Evolutionary conservation across 2,888 invertebrate species (phyloP), one percentile per base, ranked within the genome.

Genomic region (Epistrophe grossulariae): DNA sequence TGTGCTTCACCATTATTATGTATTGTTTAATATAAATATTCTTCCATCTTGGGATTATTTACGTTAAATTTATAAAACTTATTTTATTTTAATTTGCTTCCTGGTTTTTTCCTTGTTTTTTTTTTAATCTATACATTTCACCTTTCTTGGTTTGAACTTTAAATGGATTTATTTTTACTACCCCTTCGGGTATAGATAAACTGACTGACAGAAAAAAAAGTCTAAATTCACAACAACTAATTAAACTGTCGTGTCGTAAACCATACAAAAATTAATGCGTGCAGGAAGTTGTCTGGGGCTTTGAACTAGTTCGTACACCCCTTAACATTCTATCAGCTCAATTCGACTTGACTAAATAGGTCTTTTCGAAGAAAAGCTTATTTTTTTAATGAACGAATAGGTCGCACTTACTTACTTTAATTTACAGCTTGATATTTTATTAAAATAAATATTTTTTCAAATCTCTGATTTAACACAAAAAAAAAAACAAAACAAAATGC

Each of bases 201-300:
- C 9, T 48, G 31, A 40, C 6, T 48, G 31, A 19, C 17, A 13
- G 13, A 24, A 19, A 38, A n/a, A 11, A 19, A 17, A 57, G 55
- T 35, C 66, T 35, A 59, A 38, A 28, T 48, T 48, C 28, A 70
- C 68, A 52, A 43, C 24, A 13, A 7, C 45, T 66, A 64, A 68
- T 70, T 74, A 73, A 57, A 19, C 28, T 48, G 55, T 72, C 64
- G 57, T 48, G 50, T 60, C 13, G 50, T 38, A 62, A 64, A 40
- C 38, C 48, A 57, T 66, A 62, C 28, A 55, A 76, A 80, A 79
- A 80, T 84, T 31, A 43, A 38, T 77, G 59, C 80, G 76, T 59
- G 45, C 71, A 84, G 76, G 84, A 84, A 84, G 84, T 77, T 72
- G 80, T 80, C 71, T 80, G 71, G 40, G 24, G 50, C 45, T 55